Base-by-base conservation (phyloP, 2,888 invertebrate species). In the Carabus problematicus region DNA sequence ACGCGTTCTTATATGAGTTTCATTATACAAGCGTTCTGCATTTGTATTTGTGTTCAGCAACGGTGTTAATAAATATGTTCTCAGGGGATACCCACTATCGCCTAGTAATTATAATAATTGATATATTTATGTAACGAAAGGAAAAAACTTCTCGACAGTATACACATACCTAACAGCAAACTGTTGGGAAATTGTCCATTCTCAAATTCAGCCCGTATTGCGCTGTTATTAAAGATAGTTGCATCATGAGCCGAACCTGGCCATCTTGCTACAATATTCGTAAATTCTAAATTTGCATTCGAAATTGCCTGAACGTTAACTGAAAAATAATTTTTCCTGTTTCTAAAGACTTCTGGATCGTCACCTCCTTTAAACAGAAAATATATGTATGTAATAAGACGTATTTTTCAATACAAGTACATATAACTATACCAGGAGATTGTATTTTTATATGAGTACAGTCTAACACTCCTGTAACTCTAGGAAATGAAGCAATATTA, bases 321-420 rank as follows among this genome's bases (percentile, higher is more conserved):
- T 7, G 75, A 76, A 68, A 76, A 75, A 54, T n/a, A 75, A 1
- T 70, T 71, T 70, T 77, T 75, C 43, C 75, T 62, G 16, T 76
- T 77, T 29, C 75, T 67, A 64, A 68, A 77, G 18, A 71, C 69
- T 70, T 77, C 77, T 16, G 76, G 74, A 66, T 73, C 54, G 39
- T 71, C 70, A 11, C 72, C 72, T 52, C 74, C 74, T 70, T 64
- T 1, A 60, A 39, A 47, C 6, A 3, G 29, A 29, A 29, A 3
- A 2, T 3, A 29, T 29, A 29, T 29, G 29, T 29, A 29, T 3
- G 2, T 29, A 29, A 6, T 29, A 29, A 29, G 6, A 29, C 6
- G 2, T n/a, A n/a, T n/a, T n/a, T n/a, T n/a, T n/a, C n/a, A n/a
- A n/a, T n/a, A n/a, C n/a, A n/a, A n/a, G n/a, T n/a, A n/a, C n/a